Evolutionary conservation across 2,113 vertebrate genomes (phyloP).

Genomic region (Psittacula cyanocephala): DNA sequence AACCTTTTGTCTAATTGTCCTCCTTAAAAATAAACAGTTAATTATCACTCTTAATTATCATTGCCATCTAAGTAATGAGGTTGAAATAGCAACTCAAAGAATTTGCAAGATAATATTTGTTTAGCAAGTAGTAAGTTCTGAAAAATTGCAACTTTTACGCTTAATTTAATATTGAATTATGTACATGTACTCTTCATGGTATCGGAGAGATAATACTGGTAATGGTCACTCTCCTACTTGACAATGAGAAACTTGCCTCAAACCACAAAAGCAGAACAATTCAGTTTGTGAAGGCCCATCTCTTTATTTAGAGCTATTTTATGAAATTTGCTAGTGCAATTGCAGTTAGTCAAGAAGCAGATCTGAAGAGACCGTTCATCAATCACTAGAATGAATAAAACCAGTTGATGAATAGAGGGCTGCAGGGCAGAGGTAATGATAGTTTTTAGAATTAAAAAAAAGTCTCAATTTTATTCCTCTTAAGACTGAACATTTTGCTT

Average conservation of each 20-base stretch:
- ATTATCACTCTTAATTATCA: neutral
- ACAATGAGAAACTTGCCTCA: neutral
- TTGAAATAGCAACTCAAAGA: neutral
- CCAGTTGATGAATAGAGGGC: neutral
- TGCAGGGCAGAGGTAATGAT: neutral
- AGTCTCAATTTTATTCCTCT: neutral
- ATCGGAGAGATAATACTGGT: neutral
- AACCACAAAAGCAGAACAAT: neutral
- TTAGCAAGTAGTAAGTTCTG: neutral
- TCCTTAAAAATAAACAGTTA: neutral
- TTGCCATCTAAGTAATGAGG: neutral
- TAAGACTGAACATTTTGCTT: neutral
- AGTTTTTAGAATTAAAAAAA: neutral
- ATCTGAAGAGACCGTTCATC: neutral
- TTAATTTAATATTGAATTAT: neutral
- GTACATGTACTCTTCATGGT: neutral
- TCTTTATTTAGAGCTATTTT: neutral
- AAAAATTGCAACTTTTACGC: neutral
- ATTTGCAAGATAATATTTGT: neutral
- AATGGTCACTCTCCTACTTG: neutral
- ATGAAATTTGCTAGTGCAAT: neutral
- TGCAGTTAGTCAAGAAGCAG: neutral
- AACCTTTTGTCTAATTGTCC: neutral
- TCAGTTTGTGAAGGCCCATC: neutral
- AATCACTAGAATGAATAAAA: neutral